Percentiles rank a stretch among this genome's conserved stretches.
phyloP scores from a whole-genome alignment of 1,140 invertebrate genomes.

The Yoshiicerus persimilis region DNA sequence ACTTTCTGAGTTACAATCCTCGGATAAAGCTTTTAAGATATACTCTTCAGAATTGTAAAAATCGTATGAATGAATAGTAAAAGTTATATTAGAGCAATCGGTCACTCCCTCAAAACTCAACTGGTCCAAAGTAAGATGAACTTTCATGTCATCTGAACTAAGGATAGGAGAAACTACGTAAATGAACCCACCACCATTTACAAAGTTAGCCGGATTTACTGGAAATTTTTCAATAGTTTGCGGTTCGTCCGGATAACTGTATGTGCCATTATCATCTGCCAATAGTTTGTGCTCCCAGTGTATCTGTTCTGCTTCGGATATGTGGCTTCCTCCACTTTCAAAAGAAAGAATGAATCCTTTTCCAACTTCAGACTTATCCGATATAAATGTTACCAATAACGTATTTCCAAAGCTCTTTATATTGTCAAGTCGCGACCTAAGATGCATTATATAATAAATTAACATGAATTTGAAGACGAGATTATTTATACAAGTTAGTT shows the following conservation, averaged over 20 bases:
- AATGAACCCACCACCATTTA: not conserved
- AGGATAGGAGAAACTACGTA: not conserved
- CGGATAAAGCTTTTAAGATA: not conserved
- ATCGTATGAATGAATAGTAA: not conserved
- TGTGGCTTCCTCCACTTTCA: not conserved
- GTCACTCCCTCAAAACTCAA: not conserved
- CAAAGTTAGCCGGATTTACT: too few relatives aligned
- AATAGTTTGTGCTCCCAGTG: not conserved
- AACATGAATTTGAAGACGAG: not conserved
- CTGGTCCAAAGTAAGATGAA: not conserved
- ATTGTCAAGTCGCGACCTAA: not conserved
- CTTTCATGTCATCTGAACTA: not conserved
- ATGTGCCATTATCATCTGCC: not conserved
- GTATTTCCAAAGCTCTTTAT: not conserved
- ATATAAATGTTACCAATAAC: not conserved
- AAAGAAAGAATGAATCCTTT: not conserved
- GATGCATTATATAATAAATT: not conserved
- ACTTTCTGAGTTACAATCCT: not conserved
- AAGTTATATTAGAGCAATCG: not conserved
- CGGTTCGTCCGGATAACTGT: not conserved
- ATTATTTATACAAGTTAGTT: too few relatives aligned
- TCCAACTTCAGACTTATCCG: not conserved
- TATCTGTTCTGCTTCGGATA: not conserved
- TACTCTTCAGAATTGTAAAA: not conserved
- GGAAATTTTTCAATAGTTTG: not conserved